These are phyloP conservation scores for Megaceryle alcyon DNA, from an alignment of 2,797 vertebrate genomes.

Conservation along the genomic window DNA sequence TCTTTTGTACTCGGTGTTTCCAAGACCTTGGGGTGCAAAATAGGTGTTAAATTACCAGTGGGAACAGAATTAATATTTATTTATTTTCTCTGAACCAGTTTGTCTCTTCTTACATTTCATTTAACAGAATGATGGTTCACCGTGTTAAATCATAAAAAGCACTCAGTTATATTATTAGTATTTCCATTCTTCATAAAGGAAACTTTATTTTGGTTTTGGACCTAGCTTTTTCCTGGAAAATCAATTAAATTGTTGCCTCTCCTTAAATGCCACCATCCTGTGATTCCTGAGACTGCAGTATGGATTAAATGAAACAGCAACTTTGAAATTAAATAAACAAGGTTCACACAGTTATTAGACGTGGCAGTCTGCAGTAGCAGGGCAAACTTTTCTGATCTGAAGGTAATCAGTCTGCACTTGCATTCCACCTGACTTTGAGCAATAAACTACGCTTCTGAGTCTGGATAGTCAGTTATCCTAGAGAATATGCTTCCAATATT, in stretches of 20 bases:
- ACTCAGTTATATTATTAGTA: background rate
- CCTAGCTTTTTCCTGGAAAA: conserved; percentile 22
- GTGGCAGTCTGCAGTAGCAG: conserved; percentile 1
- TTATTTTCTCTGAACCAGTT: conserved; percentile 16
- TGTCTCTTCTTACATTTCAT: background rate
- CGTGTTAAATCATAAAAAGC: background rate
- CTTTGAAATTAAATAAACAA: conserved; percentile 59
- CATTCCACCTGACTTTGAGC: conserved; percentile 23
- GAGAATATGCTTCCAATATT: background rate
- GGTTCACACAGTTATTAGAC: conserved; percentile 33
- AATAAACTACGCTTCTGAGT: background rate
- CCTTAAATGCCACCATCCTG: conserved; percentile 31
- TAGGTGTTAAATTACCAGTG: conserved; percentile 1
- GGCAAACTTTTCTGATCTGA: conserved; percentile 19
- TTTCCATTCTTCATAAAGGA: conserved; percentile 12
- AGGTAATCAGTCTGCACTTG: conserved; percentile 29
- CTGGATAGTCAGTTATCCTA: background rate
- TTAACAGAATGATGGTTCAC: background rate
- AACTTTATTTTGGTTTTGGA: conserved; percentile 22
- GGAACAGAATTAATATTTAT: conserved; percentile 21
- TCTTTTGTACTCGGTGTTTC: background rate
- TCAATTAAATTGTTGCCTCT: conserved; percentile 30
- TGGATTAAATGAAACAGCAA: conserved; percentile 27
- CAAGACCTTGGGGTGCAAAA: background rate
- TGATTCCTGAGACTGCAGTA: background rate